These are phyloP conservation scores for Myopa tessellatipennis DNA, from an alignment of 2,888 invertebrate genomes.

Conservation along the genomic window DNA sequence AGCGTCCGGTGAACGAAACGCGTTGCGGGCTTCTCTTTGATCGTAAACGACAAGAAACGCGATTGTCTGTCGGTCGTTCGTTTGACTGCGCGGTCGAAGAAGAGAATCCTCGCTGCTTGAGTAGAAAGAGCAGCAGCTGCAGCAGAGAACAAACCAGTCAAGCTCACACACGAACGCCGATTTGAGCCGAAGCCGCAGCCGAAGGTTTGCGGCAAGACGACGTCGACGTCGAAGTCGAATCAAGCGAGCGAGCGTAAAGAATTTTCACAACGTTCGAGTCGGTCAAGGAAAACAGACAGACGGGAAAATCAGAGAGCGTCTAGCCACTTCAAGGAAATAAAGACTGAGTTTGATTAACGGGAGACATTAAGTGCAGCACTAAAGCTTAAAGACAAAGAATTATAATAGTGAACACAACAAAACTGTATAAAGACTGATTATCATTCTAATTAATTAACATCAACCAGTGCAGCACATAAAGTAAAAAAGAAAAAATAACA, in stretches of 20 bases:
- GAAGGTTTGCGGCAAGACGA: neutral
- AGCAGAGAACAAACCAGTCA: neutral
- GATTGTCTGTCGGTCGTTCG: slow-evolving; percentile 31
- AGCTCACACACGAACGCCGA: slow-evolving; percentile 19
- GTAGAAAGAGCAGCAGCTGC: neutral
- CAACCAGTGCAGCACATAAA: neutral
- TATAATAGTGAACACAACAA: slow-evolving; percentile 8
- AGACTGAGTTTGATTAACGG: slow-evolving; percentile 31
- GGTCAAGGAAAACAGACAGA: slow-evolving; percentile 41
- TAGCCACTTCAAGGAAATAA: slow-evolving; percentile 25
- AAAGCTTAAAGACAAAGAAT: slow-evolving; percentile 14
- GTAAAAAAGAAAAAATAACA: no score
- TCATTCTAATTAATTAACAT: slow-evolving; percentile 29
- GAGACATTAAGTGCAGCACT: slow-evolving; percentile 23
- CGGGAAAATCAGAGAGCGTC: slow-evolving; percentile 20
- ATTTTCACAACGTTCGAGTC: slow-evolving; percentile 40
- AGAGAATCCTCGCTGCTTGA: neutral
- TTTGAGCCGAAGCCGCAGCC: slow-evolving; percentile 26
- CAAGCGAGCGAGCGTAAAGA: slow-evolving; percentile 38
- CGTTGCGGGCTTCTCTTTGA: slow-evolving; percentile 39
- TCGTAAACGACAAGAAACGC: slow-evolving; percentile 24
- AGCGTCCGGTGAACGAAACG: neutral
- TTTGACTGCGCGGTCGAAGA: slow-evolving; percentile 12
- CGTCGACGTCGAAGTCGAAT: slow-evolving; percentile 25
- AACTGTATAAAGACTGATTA: slow-evolving; percentile 43